Base-by-base conservation (phyloP, 2,888 invertebrate genomes). In the Scaptomyza cyrtandrae region DNA sequence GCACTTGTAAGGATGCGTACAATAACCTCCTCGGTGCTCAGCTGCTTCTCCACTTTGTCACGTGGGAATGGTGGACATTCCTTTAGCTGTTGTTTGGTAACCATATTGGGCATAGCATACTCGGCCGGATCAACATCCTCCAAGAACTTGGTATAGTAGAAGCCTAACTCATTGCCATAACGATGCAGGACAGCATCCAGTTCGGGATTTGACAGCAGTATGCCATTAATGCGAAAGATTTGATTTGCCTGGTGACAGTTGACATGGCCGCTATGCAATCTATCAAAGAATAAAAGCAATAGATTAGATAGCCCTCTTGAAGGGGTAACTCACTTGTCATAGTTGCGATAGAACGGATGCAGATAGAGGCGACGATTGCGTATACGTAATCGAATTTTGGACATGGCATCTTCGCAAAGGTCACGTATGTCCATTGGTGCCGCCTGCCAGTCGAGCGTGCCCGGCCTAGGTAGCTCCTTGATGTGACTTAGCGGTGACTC, bases 151-250 rank as follows among this genome's bases (percentile, higher is more conserved):
- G 93, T 93, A 89, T 96, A 97, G 92, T 95, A 95, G 91, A 97
- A 96, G 24, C 96, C 96, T 87, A 95, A 91, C 88, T 96, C 95
- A 90, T 96, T 95, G 69, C 94, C 94, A 92, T 95, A 96, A 72
- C 95, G 93, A 80, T 93, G 93, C 89, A 96, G 95, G 48, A 97
- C 93, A 19, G 96, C 94, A 61, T 94, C 94, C 58, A 95, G 90
- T 88, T 96, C 96, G 80, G 94, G 93, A 49, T 93, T 93, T 0
- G 95, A 93, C 7, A 95, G 92, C 68, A 96, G 92, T 88, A 96
- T 94, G 61, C 95, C 95, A 79, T 95, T 94, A 24, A 94, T 93
- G 53, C 94, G 93, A 75, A 96, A 93, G 86, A 95, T 95, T 91
- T 96, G 96, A 52, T 95, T 94, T 91, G 96, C 94, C 90, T 95